These are phyloP conservation scores for Cyprinodon variegatus DNA, from an alignment of 2,113 vertebrate species.

Conservation along the genomic window DNA sequence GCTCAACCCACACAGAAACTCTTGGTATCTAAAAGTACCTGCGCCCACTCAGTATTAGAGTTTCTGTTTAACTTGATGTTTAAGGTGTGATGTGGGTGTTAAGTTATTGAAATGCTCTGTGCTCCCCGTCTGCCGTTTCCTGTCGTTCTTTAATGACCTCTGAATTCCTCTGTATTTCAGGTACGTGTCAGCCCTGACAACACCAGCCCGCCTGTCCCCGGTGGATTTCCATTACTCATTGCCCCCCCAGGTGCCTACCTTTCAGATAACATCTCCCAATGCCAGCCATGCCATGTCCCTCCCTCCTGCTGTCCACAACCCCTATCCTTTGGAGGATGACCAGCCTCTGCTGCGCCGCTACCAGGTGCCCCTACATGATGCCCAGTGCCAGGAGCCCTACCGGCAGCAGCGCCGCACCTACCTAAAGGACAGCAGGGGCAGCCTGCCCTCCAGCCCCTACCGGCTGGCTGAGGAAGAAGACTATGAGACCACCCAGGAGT, in stretches of 20 bases:
- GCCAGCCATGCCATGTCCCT: slow-evolving; percentile 91
- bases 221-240: slow-evolving; percentile 96
- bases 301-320: slow-evolving; percentile 89
- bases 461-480: slow-evolving; percentile 92
- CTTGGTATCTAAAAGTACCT: neutral
- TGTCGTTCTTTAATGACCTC: slow-evolving; percentile 17
- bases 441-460: slow-evolving; percentile 93
- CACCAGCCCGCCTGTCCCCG: slow-evolving; percentile 93
- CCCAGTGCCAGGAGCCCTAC: slow-evolving; percentile 90
- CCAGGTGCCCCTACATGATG: slow-evolving; percentile 88
- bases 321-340: slow-evolving; percentile 90
- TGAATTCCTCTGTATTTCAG: slow-evolving; percentile 73
- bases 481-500: slow-evolving; percentile 98
- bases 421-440: slow-evolving; percentile 91
- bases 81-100: slow-evolving; percentile 6
- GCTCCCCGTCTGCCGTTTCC: slow-evolving; percentile 1
- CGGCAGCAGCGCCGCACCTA: slow-evolving; percentile 90
- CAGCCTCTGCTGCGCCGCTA: slow-evolving; percentile 90
- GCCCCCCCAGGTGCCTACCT: slow-evolving; percentile 93
- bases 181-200: slow-evolving; percentile 97
- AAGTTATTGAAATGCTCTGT: slow-evolving; percentile 2
- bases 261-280: slow-evolving; percentile 96
- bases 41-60: slow-evolving; percentile 2
- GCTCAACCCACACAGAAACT: neutral
- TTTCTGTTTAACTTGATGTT: neutral